phyloP scores from a whole-genome alignment of 2,113 vertebrate genomes.

The Catharus minimus region DNA sequence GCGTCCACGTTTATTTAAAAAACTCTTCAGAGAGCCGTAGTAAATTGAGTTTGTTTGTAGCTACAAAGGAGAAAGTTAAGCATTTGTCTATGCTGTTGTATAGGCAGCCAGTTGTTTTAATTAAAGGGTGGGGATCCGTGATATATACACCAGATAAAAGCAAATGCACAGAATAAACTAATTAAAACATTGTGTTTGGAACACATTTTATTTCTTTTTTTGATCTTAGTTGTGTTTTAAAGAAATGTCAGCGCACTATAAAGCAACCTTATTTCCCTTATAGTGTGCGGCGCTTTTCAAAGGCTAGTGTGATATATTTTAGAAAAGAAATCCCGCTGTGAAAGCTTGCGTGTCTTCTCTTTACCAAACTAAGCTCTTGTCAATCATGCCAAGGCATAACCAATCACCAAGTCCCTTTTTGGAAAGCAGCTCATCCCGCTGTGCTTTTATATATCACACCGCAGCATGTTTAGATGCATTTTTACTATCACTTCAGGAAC shows the following conservation, averaged over 20 bases:
- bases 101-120: slow-evolving; percentile 71
- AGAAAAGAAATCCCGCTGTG: slow-evolving; percentile 94
- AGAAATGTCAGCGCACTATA: slow-evolving; percentile 80
- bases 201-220: slow-evolving; percentile 81
- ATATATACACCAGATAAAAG: slow-evolving; percentile 78
- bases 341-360: slow-evolving; percentile 97
- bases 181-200: slow-evolving; percentile 84
- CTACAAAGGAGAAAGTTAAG: slow-evolving; percentile 63
- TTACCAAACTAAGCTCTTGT: slow-evolving; percentile 96
- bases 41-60: slow-evolving; percentile 56
- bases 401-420: slow-evolving; percentile 93
- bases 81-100: slow-evolving; percentile 35
- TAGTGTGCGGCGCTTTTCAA: slow-evolving; percentile 93
- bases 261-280: slow-evolving; percentile 81
- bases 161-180: slow-evolving; percentile 75
- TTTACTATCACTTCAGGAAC: slow-evolving; percentile 92
- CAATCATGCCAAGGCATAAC: slow-evolving; percentile 90
- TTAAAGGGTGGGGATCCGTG: slow-evolving; percentile 73
- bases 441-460: slow-evolving; percentile 98
- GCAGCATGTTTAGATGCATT: slow-evolving; percentile 96
- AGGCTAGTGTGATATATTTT: slow-evolving; percentile 94
- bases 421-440: slow-evolving; percentile 96
- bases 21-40: slow-evolving; percentile 21
- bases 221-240: slow-evolving; percentile 80
- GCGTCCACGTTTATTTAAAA: slow-evolving; percentile 43